phyloP scores from a whole-genome alignment of 2,113 vertebrate genomes.

The Promerops cafer region DNA sequence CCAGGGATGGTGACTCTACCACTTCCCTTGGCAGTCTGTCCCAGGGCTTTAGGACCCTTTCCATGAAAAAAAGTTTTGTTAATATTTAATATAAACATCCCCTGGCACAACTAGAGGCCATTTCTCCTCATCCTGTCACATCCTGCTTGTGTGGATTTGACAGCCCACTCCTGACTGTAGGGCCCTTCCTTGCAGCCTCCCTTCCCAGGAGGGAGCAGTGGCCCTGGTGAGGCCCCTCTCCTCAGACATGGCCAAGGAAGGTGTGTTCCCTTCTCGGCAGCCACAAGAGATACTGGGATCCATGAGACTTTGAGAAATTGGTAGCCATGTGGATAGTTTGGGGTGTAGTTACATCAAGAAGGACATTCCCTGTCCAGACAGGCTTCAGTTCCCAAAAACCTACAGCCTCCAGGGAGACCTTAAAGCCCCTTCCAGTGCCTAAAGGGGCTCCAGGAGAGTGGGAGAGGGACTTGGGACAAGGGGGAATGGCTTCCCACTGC shows the following conservation, averaged over 20 bases:
- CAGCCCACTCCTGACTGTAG: neutral
- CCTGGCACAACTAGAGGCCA: neutral
- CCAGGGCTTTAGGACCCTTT: neutral
- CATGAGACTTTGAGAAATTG: neutral
- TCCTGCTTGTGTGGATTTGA: neutral
- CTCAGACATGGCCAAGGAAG: neutral
- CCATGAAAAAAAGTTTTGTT: neutral
- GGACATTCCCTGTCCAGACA: neutral
- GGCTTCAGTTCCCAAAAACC: neutral
- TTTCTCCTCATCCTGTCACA: neutral
- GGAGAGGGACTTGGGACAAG: neutral
- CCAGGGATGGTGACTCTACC: neutral
- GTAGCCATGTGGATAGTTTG: neutral
- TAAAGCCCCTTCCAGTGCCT: neutral
- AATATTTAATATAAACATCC: neutral
- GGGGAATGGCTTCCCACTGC: neutral
- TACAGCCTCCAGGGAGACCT: neutral
- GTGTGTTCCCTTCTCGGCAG: neutral
- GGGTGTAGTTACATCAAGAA: neutral
- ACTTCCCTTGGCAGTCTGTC: neutral
- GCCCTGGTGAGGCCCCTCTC: neutral
- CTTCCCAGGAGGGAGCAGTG: neutral
- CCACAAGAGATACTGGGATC: neutral
- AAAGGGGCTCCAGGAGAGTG: neutral
- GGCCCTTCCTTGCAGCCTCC: neutral